Evolutionary conservation across 2,797 vertebrate species (phyloP), one percentile per base, ranked within the genome.

Genomic region (Sciurus vulgaris): DNA sequence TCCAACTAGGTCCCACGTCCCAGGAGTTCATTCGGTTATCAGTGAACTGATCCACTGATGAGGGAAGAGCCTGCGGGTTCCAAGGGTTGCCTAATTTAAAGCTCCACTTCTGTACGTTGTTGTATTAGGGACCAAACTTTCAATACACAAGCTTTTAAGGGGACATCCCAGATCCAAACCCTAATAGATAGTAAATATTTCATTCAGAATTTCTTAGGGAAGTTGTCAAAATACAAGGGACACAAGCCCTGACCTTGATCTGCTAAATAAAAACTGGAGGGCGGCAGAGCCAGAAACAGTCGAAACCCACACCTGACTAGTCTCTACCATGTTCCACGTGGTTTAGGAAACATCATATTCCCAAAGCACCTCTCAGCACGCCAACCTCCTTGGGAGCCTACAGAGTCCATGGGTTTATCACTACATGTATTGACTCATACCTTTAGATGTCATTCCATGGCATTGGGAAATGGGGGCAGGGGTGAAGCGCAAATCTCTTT

Each of bases 181-280:
- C 11, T 51, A 51, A 51, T 15, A 51, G 49, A 51, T 51, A 51
- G 70, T 17, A 87, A n/a, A 22, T 35, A 51, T 76, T 56, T 78
- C 26, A 11, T 47, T 47, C 44, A 47, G 63, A 44, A 79, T 67
- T 88, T 54, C 84, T 56, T 28, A 56, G 15, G 6, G 20, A 83
- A 63, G 54, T 20, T 73, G 20, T 77, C 41, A 56, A 77, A 88
- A 72, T 30, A 54, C 51, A 92, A 61, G 20, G n/a, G 7, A 41
- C n/a, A n/a, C 0, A 28, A 20, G 22, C 1, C n/a, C 6, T 30
- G 12, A 38, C n/a, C 41, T 12, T 22, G 5, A 28, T 35, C 41
- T 76, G 22, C 35, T 41, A 63, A 76, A 44, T 63, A n/a, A 54
- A 63, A 76, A 33, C 24, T 61, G 17, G 18, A 76, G 1, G 12